These are phyloP conservation scores for Galerucella pusilla DNA, from an alignment of 2,888 invertebrate species.

Conservation along the genomic window DNA sequence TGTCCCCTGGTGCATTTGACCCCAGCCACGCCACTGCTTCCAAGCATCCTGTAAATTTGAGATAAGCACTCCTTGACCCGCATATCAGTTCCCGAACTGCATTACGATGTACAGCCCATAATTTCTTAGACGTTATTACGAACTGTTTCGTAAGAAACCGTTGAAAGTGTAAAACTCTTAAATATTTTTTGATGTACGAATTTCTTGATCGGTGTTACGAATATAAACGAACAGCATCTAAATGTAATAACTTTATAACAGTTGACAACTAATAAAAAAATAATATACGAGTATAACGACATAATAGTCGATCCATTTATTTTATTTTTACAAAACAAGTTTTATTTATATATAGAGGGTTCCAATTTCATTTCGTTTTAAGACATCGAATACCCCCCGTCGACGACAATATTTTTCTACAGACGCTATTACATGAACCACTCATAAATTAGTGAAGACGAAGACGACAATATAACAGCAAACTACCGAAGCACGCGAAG, in stretches of 20 bases:
- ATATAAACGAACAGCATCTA: too few relatives aligned
- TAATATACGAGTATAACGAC: not conserved
- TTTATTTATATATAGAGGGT: not conserved
- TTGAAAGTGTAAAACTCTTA: not conserved
- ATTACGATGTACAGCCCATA: not conserved
- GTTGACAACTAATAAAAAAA: not conserved
- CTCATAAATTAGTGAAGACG: constrained; percentile 19
- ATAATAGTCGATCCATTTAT: not conserved
- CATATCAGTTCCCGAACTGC: constrained; percentile 4
- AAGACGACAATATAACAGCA: constrained; percentile 6
- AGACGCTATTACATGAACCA: constrained; percentile 16
- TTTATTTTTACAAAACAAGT: not conserved
- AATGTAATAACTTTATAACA: not conserved
- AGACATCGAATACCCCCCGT: constrained; percentile 9
- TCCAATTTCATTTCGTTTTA: constrained; percentile 8
- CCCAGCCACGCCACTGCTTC: not conserved
- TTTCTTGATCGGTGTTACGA: not conserved
- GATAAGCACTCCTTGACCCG: constrained; percentile 12
- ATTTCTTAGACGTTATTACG: not conserved
- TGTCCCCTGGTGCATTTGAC: not conserved
- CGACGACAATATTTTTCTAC: constrained; percentile 2
- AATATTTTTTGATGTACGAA: too few relatives aligned
- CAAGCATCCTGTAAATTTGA: constrained; percentile 2
- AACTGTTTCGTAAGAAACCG: not conserved
- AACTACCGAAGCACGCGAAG: constrained; percentile 20